phyloP scores from a whole-genome alignment of 2,888 invertebrate species.

The Agrenia bidenticulata region DNA sequence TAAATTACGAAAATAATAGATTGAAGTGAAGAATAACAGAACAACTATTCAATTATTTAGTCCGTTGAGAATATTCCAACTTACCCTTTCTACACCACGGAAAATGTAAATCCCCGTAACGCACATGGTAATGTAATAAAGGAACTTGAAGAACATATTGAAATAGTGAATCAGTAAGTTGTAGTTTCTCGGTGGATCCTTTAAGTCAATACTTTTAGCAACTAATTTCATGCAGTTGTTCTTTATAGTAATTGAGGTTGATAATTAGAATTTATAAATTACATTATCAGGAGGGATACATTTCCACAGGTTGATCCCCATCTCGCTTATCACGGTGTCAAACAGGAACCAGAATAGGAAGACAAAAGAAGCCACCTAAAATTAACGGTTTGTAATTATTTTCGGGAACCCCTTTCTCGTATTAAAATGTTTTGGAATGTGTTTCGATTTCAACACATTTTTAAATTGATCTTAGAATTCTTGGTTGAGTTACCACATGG shows the following conservation, averaged over 20 bases:
- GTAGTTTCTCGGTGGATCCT: slow-evolving; percentile 29
- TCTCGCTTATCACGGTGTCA: slow-evolving; percentile 37
- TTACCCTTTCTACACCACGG: slow-evolving; percentile 42
- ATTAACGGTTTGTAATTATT: slow-evolving; percentile 6
- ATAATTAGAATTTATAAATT: not conserved
- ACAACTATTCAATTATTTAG: too few species aligned
- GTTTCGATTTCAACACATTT: not conserved
- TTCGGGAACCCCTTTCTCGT: not conserved
- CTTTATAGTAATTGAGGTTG: not conserved
- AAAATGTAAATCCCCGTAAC: slow-evolving; percentile 39
- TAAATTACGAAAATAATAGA: slow-evolving; percentile 4
- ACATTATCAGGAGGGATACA: slow-evolving; percentile 34
- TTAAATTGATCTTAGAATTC: not conserved
- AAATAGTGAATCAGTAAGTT: slow-evolving; percentile 31
- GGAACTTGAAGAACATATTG: slow-evolving; percentile 33
- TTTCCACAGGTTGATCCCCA: slow-evolving; percentile 36
- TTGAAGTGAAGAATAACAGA: not conserved
- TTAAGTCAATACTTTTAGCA: too few species aligned
- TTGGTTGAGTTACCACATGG: too few species aligned
- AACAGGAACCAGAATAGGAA: slow-evolving; percentile 41
- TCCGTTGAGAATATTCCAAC: not conserved
- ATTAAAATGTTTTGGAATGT: not conserved
- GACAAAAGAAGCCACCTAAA: slow-evolving; percentile 32
- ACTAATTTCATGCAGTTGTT: not conserved
- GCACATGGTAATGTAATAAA: slow-evolving; percentile 28